phyloP scores from a whole-genome alignment of 1,140 invertebrate genomes.

The Pogonomyrmex barbatus region DNA sequence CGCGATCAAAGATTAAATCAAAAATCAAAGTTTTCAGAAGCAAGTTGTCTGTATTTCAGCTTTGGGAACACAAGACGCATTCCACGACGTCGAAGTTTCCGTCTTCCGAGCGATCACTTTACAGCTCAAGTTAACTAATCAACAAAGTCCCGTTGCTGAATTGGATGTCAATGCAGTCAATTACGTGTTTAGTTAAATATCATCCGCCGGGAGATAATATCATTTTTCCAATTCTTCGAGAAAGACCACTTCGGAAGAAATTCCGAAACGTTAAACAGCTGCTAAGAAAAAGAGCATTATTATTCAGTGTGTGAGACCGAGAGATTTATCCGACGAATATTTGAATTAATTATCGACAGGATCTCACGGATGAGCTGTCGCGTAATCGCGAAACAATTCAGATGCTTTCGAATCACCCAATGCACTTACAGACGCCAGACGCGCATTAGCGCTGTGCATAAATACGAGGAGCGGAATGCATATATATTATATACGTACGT shows the following conservation, averaged over 20 bases:
- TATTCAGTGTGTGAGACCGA: neutral
- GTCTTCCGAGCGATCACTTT: conserved; percentile 25
- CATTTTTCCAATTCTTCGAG: neutral
- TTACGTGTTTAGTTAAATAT: conserved; percentile 11
- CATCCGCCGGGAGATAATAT: neutral
- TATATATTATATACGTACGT: conserved; percentile 36
- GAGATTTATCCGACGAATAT: neutral
- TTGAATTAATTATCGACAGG: neutral
- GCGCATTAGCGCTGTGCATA: conserved; percentile 39
- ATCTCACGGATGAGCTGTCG: neutral
- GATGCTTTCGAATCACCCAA: conserved; percentile 33
- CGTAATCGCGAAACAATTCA: neutral
- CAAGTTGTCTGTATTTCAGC: conserved; percentile 38
- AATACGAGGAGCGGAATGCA: conserved; percentile 51
- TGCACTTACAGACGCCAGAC: conserved; percentile 12
- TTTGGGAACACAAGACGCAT: neutral
- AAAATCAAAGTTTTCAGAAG: neutral
- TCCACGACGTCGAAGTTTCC: neutral
- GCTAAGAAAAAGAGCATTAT: neutral
- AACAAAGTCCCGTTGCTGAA: conserved; percentile 17
- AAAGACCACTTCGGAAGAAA: neutral
- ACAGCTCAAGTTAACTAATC: conserved; percentile 6
- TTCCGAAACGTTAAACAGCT: neutral
- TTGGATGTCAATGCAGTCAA: neutral
- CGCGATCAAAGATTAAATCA: conserved; percentile 4